A percentile compares a stretch with the other conserved stretches of the same genome.
These are phyloP conservation scores for Pherbina coryleti DNA, from an alignment of 2,888 invertebrate species.

Conservation along the genomic window DNA sequence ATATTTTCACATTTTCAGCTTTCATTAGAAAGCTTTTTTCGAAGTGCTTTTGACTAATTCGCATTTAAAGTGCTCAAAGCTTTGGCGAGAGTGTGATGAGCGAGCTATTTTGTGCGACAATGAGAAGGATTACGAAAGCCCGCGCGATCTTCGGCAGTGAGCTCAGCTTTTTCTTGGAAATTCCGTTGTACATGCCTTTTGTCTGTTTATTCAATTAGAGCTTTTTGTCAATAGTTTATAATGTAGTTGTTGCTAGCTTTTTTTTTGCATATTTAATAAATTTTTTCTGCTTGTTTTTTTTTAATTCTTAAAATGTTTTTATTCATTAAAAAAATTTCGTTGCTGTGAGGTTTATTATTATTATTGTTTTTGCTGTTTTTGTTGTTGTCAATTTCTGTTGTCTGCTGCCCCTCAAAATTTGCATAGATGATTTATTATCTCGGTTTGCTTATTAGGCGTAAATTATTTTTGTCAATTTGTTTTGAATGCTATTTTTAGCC, in stretches of 20 bases:
- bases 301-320: not conserved
- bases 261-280: not conserved
- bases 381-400: no score
- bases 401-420: not conserved
- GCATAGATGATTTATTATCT: conserved; percentile 1
- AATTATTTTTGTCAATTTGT: not conserved
- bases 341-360: no score
- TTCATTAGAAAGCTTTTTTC: not conserved
- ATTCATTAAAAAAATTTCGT: no score
- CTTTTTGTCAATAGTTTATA: not conserved
- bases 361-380: no score
- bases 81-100: not conserved
- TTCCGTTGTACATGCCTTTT: not conserved
- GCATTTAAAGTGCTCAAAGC: not conserved
- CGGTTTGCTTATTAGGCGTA: not conserved
- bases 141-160: conserved; percentile 15
- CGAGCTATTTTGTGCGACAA: not conserved
- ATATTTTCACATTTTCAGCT: not conserved
- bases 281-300: not conserved
- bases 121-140: not conserved
- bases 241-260: not conserved
- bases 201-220: not conserved
- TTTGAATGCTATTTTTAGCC: not conserved
- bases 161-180: conserved; percentile 40
- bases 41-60: not conserved